phyloP scores from a whole-genome alignment of 2,113 vertebrate genomes.

The Alces alces region DNA sequence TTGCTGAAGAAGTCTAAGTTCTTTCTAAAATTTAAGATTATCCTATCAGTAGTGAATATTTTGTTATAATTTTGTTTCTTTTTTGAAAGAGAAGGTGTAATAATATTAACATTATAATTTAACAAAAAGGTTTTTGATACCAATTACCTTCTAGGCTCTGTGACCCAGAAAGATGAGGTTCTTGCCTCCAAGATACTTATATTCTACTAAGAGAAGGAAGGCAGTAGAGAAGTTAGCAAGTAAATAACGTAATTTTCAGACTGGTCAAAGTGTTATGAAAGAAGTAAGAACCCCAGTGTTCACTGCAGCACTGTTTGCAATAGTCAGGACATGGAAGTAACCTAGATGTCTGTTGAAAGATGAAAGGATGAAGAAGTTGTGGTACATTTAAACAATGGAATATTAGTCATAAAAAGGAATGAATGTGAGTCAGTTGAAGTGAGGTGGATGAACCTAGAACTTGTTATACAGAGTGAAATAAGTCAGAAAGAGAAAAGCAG shows the following conservation, averaged over 20 bases:
- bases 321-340: neutral
- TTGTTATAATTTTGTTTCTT: neutral
- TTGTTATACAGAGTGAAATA: neutral
- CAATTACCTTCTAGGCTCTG: neutral
- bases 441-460: neutral
- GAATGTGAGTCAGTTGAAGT: neutral
- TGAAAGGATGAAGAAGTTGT: neutral
- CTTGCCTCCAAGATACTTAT: neutral
- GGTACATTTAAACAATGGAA: neutral
- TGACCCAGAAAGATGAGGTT: neutral
- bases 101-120: neutral
- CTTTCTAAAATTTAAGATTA: neutral
- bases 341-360: neutral
- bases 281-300: neutral
- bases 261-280: neutral
- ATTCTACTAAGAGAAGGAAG: neutral
- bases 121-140: neutral
- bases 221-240: neutral
- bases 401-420: neutral
- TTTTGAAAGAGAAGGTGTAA: neutral
- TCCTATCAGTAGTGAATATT: neutral
- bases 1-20: neutral
- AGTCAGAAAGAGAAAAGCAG: neutral
- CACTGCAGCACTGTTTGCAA: neutral
- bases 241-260: neutral